Conservation (phyloP, 2,888 invertebrate genomes). For the Deilephila porcellus region DNA sequence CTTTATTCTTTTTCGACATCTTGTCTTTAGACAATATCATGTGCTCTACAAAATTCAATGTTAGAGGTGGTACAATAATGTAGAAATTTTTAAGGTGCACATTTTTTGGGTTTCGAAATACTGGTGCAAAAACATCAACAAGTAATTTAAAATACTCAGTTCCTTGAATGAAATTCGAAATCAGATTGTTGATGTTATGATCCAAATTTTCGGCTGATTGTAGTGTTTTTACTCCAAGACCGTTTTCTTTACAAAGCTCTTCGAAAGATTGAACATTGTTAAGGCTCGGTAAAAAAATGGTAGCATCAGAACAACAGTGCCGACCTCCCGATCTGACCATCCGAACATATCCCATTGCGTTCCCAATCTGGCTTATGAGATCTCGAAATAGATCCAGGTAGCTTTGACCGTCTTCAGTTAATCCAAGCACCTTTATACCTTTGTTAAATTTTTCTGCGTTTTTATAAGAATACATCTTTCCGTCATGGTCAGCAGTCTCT, state of each 20-base stretch:
- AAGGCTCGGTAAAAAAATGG: conserved; percentile 94
- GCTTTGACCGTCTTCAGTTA: conserved; percentile 92
- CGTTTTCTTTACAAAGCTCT: conserved; percentile 85
- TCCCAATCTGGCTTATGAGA: conserved; percentile 97
- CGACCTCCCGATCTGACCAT: conserved; percentile 97
- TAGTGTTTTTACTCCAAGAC: conserved; percentile 85
- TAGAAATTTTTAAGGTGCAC: conserved; percentile 96
- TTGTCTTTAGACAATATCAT: conserved; percentile 96
- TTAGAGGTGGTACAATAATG: conserved; percentile 96
- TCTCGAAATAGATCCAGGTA: conserved; percentile 97
- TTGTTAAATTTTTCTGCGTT: conserved; percentile 97
- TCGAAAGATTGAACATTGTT: conserved; percentile 86
- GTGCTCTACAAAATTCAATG: conserved; percentile 97
- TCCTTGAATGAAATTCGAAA: conserved; percentile 93
- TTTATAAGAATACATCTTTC: conserved; percentile 93
- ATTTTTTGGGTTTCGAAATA: conserved; percentile 93
- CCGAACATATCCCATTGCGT: conserved; percentile 98
- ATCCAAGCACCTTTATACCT: conserved; percentile 94
- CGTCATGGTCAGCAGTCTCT: conserved; percentile 87
- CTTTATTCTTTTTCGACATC: conserved; percentile 94
- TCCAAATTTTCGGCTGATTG: conserved; percentile 90
- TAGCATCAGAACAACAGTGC: conserved; percentile 95
- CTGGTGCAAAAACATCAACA: conserved; percentile 96
- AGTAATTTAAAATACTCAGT: conserved; percentile 96
- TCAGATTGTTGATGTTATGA: conserved; percentile 90